Conservation (phyloP, 2,113 vertebrate species). For the Cynopterus brachyotis region DNA sequence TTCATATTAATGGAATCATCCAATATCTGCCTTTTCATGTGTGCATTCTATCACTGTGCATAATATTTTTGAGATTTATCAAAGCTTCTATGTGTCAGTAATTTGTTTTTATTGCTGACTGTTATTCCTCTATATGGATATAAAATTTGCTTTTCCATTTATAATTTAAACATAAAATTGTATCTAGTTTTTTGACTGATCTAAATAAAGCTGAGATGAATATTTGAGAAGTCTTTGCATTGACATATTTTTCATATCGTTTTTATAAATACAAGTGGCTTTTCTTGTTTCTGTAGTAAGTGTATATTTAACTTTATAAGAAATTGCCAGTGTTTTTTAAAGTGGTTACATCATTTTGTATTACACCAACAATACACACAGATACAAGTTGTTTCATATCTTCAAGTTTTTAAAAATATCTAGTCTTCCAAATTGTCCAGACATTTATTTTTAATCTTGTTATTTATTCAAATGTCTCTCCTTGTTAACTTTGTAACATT, state of each 20-base stretch:
- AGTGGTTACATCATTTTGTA: background rate
- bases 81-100: background rate
- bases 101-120: background rate
- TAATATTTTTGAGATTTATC: background rate
- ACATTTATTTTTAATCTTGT: background rate
- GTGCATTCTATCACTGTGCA: background rate
- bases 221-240: background rate
- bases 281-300: background rate
- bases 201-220: background rate
- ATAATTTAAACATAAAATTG: background rate
- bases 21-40: background rate
- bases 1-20: too few species aligned
- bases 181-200: background rate
- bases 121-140: background rate
- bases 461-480: background rate
- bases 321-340: background rate
- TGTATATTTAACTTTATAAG: background rate
- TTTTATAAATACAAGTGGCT: background rate
- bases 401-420: background rate
- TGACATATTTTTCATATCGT: background rate
- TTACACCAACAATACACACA: background rate
- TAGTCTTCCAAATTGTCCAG: background rate
- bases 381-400: background rate
- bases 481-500: background rate
- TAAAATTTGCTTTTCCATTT: background rate